phyloP scores from a whole-genome alignment of 1,140 invertebrate species.

The Paramacrobiotus metropolitanus region DNA sequence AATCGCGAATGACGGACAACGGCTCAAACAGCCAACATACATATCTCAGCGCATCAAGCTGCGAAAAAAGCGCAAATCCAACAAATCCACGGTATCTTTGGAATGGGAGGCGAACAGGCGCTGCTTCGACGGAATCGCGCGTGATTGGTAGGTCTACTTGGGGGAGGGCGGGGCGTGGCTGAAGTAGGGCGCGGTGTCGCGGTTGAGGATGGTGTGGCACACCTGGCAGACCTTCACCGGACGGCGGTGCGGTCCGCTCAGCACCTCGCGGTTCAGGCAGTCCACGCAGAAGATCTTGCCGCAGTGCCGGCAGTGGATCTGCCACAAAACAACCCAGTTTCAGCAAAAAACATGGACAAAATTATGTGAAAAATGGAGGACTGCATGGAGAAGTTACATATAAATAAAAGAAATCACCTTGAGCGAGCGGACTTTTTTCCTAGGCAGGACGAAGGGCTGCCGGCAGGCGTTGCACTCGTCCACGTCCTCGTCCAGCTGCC shows the following conservation, averaged over 20 bases:
- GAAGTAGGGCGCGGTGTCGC: conserved; percentile 78
- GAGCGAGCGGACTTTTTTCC: conserved; percentile 28
- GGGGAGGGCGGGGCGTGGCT: conserved; percentile 46
- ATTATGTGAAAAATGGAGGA: conserved; percentile 9
- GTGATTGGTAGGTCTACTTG: no score
- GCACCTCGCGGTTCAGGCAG: conserved; percentile 55
- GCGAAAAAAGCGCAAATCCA: no score
- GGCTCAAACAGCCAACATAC: no score
- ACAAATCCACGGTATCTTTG: no score
- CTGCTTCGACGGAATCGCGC: no score
- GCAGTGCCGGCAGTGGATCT: conserved; percentile 81
- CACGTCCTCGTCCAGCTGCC: conserved; percentile 91
- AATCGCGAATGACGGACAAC: no score
- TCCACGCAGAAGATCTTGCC: conserved; percentile 74
- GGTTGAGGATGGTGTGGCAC: conserved; percentile 82
- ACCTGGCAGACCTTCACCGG: conserved; percentile 77
- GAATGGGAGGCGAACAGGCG: no score
- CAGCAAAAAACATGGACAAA: not conserved
- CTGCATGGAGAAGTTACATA: conserved; percentile 8
- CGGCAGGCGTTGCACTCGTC: conserved; percentile 64
- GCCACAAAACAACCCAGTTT: conserved; percentile 13
- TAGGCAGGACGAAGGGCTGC: conserved; percentile 31
- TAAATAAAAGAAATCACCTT: conserved; percentile 27
- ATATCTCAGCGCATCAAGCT: no score
- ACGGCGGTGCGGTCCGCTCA: conserved; percentile 58